phyloP scores from a whole-genome alignment of 2,113 vertebrate species.

The Chloebia gouldiae region DNA sequence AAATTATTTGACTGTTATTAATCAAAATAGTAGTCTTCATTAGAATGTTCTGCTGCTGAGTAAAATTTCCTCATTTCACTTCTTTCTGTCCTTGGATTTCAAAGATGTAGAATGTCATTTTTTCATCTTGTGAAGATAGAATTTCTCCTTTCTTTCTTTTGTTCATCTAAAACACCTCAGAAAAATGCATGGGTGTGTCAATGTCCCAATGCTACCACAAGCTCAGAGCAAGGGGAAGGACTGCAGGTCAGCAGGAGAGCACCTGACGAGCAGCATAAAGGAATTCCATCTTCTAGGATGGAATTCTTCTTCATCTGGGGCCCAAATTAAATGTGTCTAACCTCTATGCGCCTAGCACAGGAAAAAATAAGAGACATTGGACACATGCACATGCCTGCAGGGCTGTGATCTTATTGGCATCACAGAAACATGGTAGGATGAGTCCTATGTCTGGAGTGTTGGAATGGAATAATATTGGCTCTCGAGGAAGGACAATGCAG shows the following conservation, averaged over 20 bases:
- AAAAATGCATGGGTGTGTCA: not conserved
- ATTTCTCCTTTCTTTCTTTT: not conserved
- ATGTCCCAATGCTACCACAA: not conserved
- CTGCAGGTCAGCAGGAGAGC: not conserved
- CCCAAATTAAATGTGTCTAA: fast-evolving
- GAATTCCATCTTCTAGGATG: not conserved
- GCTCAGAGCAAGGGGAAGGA: not conserved
- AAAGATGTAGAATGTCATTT: not conserved
- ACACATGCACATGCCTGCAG: not conserved
- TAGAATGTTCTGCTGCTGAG: not conserved
- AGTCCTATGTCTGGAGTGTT: not conserved
- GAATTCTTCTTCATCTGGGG: not conserved
- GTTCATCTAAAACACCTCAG: not conserved
- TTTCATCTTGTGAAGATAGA: not conserved
- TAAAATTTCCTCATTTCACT: not conserved
- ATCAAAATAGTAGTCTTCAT: not conserved
- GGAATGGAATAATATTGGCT: not conserved
- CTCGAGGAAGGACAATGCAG: not conserved
- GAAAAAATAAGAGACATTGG: not conserved
- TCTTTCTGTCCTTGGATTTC: not conserved
- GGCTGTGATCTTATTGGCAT: not conserved
- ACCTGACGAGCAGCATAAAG: not conserved
- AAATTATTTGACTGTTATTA: not conserved
- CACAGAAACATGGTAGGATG: not conserved
- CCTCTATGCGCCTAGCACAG: fast-evolving